Conservation (phyloP, 2,888 invertebrate genomes). For the Drosophila kambysellisi region DNA sequence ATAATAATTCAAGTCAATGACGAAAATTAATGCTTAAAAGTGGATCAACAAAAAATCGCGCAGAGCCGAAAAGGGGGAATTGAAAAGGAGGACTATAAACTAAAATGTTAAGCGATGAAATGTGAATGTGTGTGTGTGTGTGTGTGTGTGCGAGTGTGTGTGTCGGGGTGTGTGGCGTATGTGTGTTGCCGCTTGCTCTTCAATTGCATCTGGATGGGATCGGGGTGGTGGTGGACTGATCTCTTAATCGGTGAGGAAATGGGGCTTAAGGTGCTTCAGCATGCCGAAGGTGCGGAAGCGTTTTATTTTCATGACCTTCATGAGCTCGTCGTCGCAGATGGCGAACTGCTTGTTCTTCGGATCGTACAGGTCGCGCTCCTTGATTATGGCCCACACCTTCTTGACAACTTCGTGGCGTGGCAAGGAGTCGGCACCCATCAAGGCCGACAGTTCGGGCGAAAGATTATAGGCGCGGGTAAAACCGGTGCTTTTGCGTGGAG, state of each 20-base stretch:
- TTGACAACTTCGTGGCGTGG: slow-evolving; percentile 96
- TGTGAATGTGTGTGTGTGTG: background rate
- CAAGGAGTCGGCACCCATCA: slow-evolving; percentile 92
- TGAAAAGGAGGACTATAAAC: slow-evolving; percentile 37
- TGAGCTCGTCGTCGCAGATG: slow-evolving; percentile 95
- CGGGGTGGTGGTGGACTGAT: slow-evolving; percentile 9
- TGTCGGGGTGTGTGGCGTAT: slow-evolving; percentile 9
- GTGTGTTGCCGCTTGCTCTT: slow-evolving; percentile 29
- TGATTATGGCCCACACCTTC: slow-evolving; percentile 95
- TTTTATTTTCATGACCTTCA: slow-evolving; percentile 95
- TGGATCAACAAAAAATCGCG: slow-evolving; percentile 50
- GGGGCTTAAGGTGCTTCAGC: slow-evolving; percentile 98
- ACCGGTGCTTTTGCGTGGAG: slow-evolving; percentile 88
- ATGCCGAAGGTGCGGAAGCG: slow-evolving; percentile 98
- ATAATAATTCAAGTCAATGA: slow-evolving; percentile 20
- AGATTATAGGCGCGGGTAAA: slow-evolving; percentile 94
- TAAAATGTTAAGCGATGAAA: slow-evolving; percentile 50
- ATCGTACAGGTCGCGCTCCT: slow-evolving; percentile 94
- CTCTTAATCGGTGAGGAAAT: slow-evolving; percentile 87
- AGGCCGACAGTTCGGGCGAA: slow-evolving; percentile 93
- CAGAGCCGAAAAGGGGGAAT: slow-evolving; percentile 56
- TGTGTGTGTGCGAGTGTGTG: slow-evolving; percentile 12
- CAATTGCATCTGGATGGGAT: slow-evolving; percentile 66
- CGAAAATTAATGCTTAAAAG: slow-evolving; percentile 45
- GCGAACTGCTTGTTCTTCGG: slow-evolving; percentile 98